phyloP scores from a whole-genome alignment of 1,140 invertebrate genomes.

The Heliconius nattereri region DNA sequence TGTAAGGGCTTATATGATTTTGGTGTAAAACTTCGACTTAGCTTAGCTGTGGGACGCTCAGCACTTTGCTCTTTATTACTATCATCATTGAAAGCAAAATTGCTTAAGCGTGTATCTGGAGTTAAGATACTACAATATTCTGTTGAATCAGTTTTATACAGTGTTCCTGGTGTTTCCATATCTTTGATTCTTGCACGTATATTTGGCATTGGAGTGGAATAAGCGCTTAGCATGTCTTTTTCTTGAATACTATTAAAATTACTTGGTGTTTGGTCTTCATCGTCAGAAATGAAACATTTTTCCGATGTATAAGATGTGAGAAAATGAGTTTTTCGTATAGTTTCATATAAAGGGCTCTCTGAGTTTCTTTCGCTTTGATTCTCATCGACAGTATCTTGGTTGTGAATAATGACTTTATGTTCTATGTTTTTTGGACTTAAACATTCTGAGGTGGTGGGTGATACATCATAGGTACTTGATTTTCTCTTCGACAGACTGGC shows the following conservation, averaged over 20 bases:
- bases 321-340: slow-evolving; percentile 47
- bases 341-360: slow-evolving; percentile 57
- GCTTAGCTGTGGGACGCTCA: slow-evolving; percentile 58
- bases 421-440: slow-evolving; percentile 54
- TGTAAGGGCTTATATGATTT: slow-evolving; percentile 77
- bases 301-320: slow-evolving; percentile 46
- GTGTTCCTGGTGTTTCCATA: slow-evolving; percentile 58
- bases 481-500: slow-evolving; percentile 55
- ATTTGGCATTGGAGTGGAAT: slow-evolving; percentile 69
- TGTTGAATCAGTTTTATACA: slow-evolving; percentile 77
- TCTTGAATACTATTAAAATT: slow-evolving; percentile 56
- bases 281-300: slow-evolving; percentile 56
- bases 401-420: slow-evolving; percentile 58
- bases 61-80: slow-evolving; percentile 51
- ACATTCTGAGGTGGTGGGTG: slow-evolving; percentile 64
- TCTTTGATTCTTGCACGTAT: slow-evolving; percentile 59
- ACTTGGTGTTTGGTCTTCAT: slow-evolving; percentile 45
- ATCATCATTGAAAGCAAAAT: slow-evolving; percentile 51
- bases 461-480: slow-evolving; percentile 56
- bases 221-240: slow-evolving; percentile 63
- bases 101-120: slow-evolving; percentile 56
- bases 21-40: slow-evolving; percentile 74
- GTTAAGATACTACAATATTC: slow-evolving; percentile 78
- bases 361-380: slow-evolving; percentile 55
- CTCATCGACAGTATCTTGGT: slow-evolving; percentile 49